A percentile compares a stretch with the other conserved stretches of the same genome.
Conservation (phyloP, 2,888 invertebrate species). For the Ormyrus pomaceus region DNA sequence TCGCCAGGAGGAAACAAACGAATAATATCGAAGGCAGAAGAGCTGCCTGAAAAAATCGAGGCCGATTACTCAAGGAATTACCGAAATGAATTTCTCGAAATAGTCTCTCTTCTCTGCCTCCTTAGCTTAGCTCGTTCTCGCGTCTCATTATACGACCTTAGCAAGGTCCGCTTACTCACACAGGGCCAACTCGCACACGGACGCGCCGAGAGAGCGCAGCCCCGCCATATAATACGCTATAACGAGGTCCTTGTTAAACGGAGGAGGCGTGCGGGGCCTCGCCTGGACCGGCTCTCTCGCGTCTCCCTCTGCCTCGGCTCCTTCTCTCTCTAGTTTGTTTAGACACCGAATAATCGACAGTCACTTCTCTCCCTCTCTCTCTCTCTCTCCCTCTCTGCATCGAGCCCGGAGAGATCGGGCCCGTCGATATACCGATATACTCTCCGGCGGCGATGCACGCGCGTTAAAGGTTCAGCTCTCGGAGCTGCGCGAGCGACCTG, state of each 20-base stretch:
- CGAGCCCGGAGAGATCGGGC: conserved; percentile 35
- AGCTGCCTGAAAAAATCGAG: conserved; percentile 42
- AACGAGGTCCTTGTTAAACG: conserved; percentile 75
- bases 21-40: no score
- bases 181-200: conserved; percentile 5
- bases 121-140: conserved; percentile 14
- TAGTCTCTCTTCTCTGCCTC: conserved; percentile 22
- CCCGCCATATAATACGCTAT: conserved; percentile 72
- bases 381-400: not conserved
- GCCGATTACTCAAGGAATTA: conserved; percentile 55
- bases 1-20: no score
- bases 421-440: conserved; percentile 45
- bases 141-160: conserved; percentile 54
- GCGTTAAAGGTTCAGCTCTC: not conserved
- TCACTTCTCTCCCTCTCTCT: conserved; percentile 62
- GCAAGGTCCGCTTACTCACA: conserved; percentile 44
- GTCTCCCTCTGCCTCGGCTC: conserved; percentile 18
- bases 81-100: conserved; percentile 55
- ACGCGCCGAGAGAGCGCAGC: conserved; percentile 30
- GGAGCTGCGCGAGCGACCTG: conserved; percentile 17
- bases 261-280: conserved; percentile 59
- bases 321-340: conserved; percentile 71
- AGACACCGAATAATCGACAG: conserved; percentile 75
- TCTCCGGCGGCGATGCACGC: not conserved
- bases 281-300: conserved; percentile 48